Evolutionary conservation across 2,113 vertebrate species (phyloP).

Genomic region (Embiotoca jacksoni): DNA sequence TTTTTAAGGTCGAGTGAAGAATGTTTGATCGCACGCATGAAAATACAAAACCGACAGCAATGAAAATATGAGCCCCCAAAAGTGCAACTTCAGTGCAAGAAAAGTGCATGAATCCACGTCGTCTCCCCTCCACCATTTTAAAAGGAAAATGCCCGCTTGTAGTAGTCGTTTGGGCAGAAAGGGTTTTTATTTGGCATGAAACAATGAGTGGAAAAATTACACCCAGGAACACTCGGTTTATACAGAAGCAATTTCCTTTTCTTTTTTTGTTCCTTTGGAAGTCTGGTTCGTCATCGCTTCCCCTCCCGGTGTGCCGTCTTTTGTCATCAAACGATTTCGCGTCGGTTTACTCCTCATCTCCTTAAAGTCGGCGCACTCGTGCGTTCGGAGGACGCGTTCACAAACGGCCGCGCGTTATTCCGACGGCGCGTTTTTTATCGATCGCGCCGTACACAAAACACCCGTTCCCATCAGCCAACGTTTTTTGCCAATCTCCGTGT

Average conservation of each 20-base stretch:
- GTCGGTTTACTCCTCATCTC: not conserved
- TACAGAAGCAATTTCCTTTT: constrained; percentile 14
- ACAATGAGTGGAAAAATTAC: not conserved
- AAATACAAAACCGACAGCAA: not conserved
- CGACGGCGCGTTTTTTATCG: not conserved
- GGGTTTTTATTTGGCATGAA: not conserved
- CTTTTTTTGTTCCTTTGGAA: not conserved
- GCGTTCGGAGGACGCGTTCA: not conserved
- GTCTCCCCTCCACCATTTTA: not conserved
- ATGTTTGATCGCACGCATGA: not conserved
- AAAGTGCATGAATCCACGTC: not conserved
- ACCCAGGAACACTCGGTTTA: not conserved
- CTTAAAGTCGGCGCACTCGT: not conserved
- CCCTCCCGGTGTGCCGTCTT: not conserved
- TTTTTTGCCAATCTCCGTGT: constrained; percentile 12
- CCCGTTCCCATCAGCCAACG: constrained; percentile 1
- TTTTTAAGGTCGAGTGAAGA: not conserved
- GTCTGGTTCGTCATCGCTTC: not conserved
- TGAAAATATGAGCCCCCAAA: not conserved
- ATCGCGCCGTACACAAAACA: not conserved
- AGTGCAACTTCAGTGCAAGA: not conserved
- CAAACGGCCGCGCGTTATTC: constrained; percentile 3
- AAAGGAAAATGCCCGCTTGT: not conserved
- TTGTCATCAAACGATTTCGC: not conserved
- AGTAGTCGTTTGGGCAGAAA: not conserved